Evolutionary conservation across 2,888 invertebrate genomes (phyloP).

Genomic region (Leptinotarsa rubiginosa): DNA sequence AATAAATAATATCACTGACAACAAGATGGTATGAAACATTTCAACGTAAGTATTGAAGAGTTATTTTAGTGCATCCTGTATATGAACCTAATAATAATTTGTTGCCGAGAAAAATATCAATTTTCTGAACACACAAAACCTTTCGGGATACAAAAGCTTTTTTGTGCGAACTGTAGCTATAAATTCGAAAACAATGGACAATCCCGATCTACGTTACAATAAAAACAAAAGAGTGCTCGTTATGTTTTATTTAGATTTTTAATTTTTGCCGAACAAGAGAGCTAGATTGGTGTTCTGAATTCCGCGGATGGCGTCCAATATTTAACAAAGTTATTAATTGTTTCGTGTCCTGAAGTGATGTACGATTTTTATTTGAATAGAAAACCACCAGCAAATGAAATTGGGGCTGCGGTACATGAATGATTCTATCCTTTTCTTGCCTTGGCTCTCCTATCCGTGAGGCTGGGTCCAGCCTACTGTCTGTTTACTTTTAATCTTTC

Average conservation of each 20-base stretch:
- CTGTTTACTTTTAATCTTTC: constrained; percentile 61
- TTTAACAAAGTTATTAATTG: constrained; percentile 63
- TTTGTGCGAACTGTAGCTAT: constrained; percentile 55
- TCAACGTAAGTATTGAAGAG: constrained; percentile 18
- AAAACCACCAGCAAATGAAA: constrained; percentile 53
- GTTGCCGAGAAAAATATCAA: constrained; percentile 50
- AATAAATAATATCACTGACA: too few relatives aligned
- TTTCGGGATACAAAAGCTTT: constrained; percentile 51
- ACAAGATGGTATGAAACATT: neutral
- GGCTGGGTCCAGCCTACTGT: constrained; percentile 33
- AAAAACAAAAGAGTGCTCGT: constrained; percentile 61
- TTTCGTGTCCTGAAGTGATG: constrained; percentile 59
- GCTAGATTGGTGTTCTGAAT: constrained; percentile 56
- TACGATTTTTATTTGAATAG: constrained; percentile 61
- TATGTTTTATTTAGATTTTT: constrained; percentile 65
- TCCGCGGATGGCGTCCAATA: constrained; percentile 55
- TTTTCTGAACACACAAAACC: constrained; percentile 51
- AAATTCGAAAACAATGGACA: constrained; percentile 63
- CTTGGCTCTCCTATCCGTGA: constrained; percentile 43
- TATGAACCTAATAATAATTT: constrained; percentile 42
- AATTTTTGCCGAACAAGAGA: constrained; percentile 60
- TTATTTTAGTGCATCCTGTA: constrained; percentile 22
- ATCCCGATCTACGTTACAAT: constrained; percentile 60
- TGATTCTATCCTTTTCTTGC: constrained; percentile 29
- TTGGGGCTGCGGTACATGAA: constrained; percentile 51